Evolutionary conservation across 1,140 invertebrate species (phyloP).

Genomic region (Drosophila bifasciata): DNA sequence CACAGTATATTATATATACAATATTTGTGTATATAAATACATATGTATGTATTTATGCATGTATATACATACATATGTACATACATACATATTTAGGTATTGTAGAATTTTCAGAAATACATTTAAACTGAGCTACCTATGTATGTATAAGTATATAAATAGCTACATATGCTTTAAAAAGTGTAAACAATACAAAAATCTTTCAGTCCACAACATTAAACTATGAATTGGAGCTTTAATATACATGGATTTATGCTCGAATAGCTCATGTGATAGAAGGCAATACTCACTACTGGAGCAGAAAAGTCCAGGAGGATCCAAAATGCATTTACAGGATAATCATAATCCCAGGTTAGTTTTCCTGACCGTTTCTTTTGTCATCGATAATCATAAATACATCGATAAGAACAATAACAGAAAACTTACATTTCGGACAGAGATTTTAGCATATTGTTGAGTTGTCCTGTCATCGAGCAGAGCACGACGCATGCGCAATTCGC

Average conservation of each 20-base stretch:
- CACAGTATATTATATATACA: neutral
- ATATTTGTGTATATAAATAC: no score
- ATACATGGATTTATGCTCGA: neutral
- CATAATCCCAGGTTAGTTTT: constrained; percentile 47
- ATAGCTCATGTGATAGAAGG: neutral
- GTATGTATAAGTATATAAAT: neutral
- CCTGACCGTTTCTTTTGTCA: neutral
- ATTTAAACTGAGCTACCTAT: neutral
- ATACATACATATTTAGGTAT: neutral
- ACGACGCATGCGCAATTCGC: constrained; percentile 11
- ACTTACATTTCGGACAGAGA: no score
- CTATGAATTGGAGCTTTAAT: no score
- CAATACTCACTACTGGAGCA: neutral
- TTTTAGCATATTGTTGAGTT: no score
- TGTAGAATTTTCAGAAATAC: no score
- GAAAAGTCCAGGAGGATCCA: neutral
- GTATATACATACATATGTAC: neutral
- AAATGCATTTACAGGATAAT: constrained; percentile 67
- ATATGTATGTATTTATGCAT: neutral
- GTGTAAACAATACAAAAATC: neutral
- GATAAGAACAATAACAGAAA: no score
- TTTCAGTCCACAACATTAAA: neutral
- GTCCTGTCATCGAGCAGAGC: neutral
- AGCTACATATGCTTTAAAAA: neutral
- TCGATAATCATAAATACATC: neutral